Conservation (phyloP, 2,888 invertebrate genomes). For the Crepidodera aurea region DNA sequence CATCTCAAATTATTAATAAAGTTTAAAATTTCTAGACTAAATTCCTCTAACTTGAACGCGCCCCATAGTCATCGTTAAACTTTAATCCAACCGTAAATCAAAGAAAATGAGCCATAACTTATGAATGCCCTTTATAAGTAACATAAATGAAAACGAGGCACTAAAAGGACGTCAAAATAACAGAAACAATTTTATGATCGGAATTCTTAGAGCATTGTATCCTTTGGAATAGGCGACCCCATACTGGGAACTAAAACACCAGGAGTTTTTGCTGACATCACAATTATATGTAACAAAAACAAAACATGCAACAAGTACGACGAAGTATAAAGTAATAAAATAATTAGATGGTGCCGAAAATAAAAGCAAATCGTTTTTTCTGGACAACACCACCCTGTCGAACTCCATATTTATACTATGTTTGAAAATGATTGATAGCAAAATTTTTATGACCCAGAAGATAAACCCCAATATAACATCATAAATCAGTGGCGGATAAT, state of each 20-base stretch:
- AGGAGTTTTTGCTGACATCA: slow-evolving; percentile 21
- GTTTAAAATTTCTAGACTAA: not conserved
- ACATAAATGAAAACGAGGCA: slow-evolving; percentile 38
- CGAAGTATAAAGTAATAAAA: no score
- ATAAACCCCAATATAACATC: no score
- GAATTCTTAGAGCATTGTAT: slow-evolving; percentile 23
- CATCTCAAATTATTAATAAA: no score
- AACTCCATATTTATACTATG: no score
- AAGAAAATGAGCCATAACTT: slow-evolving; percentile 46
- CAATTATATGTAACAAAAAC: slow-evolving; percentile 18
- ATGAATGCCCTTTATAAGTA: slow-evolving; percentile 36
- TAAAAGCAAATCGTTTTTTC: no score
- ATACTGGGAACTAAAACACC: slow-evolving; percentile 24
- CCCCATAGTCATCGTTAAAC: slow-evolving; percentile 35
- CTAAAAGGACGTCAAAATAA: slow-evolving; percentile 20
- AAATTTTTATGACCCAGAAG: no score
- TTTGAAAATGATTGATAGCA: no score
- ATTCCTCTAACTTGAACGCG: not conserved
- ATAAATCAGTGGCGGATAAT: no score
- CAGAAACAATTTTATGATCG: slow-evolving; percentile 28
- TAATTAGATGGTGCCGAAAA: no score
- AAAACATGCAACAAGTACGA: no score
- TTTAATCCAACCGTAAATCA: slow-evolving; percentile 47
- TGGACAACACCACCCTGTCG: no score
- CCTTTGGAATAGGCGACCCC: slow-evolving; percentile 11